Evolutionary conservation across 2,888 invertebrate species (phyloP).

Genomic region (Pyrgus malvae): DNA sequence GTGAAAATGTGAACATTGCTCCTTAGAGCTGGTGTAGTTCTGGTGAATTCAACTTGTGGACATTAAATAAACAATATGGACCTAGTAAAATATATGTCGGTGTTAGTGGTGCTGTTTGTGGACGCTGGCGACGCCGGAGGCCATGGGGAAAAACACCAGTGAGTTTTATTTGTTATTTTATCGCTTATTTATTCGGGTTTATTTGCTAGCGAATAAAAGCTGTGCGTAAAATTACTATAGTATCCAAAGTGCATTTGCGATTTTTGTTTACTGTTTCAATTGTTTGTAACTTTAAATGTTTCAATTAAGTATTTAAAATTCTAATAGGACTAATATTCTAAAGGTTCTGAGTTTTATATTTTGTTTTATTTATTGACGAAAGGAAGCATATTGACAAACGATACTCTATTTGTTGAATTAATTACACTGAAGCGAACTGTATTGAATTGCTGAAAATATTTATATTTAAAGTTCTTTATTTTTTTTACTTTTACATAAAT

Average conservation of each 20-base stretch:
- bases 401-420: no score
- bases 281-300: no score
- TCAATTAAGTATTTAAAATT: no score
- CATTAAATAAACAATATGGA: constrained; percentile 49
- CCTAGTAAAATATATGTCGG: constrained; percentile 54
- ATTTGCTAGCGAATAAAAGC: constrained; percentile 12
- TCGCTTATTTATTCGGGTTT: not conserved
- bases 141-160: constrained; percentile 71
- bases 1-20: constrained; percentile 63
- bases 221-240: constrained; percentile 29
- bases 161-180: constrained; percentile 43
- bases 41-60: constrained; percentile 21
- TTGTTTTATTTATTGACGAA: no score
- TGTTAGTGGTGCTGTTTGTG: constrained; percentile 57
- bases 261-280: no score
- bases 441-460: no score
- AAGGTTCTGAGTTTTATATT: no score
- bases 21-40: constrained; percentile 40
- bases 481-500: not conserved
- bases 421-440: no score
- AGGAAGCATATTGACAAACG: no score
- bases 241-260: not conserved
- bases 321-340: no score
- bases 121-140: constrained; percentile 65
- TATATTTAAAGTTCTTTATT: not conserved